A percentile compares a stretch with the other conserved stretches of the same genome.
Conservation (phyloP, 2,797 vertebrate genomes). For the Hoplostethus mediterraneus region DNA sequence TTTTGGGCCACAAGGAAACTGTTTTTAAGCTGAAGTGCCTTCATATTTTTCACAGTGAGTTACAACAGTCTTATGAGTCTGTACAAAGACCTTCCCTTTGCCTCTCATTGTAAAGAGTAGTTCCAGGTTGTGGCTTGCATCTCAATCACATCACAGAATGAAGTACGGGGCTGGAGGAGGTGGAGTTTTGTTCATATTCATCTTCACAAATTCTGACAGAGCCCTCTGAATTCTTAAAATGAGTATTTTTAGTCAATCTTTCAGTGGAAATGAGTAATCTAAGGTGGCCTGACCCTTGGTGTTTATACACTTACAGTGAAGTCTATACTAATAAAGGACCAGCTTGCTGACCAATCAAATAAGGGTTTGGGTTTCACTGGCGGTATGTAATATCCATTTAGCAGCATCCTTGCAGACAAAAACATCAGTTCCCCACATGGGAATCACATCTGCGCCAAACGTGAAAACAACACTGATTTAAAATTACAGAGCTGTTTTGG, state of each 20-base stretch:
- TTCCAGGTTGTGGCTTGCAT: constrained; percentile 9
- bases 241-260: background rate
- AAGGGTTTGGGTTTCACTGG: background rate
- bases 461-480: constrained; percentile 13
- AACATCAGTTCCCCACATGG: constrained; percentile 23
- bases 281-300: constrained; percentile 29
- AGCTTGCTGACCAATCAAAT: constrained; percentile 1
- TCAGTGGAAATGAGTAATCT: background rate
- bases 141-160: too few species aligned
- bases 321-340: background rate
- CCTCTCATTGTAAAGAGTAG: background rate
- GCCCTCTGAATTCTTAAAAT: background rate
- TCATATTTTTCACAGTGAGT: too few species aligned
- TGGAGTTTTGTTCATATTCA: background rate
- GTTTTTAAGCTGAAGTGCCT: too few species aligned
- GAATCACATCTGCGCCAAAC: constrained; percentile 5
- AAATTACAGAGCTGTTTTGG: constrained; percentile 10
- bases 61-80: too few species aligned
- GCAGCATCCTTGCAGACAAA: constrained; percentile 8
- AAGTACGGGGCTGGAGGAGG: background rate
- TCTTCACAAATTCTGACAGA: background rate
- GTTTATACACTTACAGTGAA: background rate
- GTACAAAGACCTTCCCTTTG: too few species aligned
- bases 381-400: background rate
- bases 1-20: too few species aligned